Conservation (phyloP, 2,888 invertebrate species). For the Noctua pronuba region DNA sequence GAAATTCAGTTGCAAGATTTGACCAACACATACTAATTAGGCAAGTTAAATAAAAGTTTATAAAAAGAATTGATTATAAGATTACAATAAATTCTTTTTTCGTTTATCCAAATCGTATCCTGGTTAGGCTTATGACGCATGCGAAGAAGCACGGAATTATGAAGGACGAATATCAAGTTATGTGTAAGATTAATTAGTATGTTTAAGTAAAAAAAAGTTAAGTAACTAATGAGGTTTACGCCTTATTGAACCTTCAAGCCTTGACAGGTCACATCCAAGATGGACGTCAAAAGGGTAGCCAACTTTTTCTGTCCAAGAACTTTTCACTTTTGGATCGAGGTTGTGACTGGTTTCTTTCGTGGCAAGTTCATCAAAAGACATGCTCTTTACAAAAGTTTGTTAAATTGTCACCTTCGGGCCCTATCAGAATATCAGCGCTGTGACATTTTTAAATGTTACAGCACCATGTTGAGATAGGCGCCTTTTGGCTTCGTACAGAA, state of each 20-base stretch:
- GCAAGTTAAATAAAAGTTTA: too few relatives aligned
- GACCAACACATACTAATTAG: neutral
- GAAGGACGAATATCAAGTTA: conserved; percentile 12
- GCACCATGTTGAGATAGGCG: neutral
- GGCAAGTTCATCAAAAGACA: conserved; percentile 14
- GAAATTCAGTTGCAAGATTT: neutral
- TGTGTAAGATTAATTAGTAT: conserved; percentile 7
- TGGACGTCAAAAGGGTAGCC: conserved; percentile 22
- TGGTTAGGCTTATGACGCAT: conserved; percentile 34
- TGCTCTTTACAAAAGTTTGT: conserved; percentile 1
- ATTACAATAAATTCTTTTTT: neutral
- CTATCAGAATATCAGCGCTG: neutral
- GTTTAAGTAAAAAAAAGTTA: neutral
- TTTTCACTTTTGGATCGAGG: conserved; percentile 39
- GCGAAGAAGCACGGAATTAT: neutral
- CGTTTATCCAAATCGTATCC: conserved; percentile 5
- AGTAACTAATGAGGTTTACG: neutral
- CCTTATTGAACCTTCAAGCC: neutral
- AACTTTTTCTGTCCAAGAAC: conserved; percentile 23
- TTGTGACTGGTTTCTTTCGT: conserved; percentile 14
- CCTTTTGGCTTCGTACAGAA: neutral
- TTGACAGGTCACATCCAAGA: conserved; percentile 22
- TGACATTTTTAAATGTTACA: neutral
- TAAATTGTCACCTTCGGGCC: neutral
- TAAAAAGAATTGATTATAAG: neutral